Evolutionary conservation across 2,888 invertebrate genomes (phyloP), one percentile per base, ranked within the genome.

Genomic region (Hirtodrosophila alboralis): DNA sequence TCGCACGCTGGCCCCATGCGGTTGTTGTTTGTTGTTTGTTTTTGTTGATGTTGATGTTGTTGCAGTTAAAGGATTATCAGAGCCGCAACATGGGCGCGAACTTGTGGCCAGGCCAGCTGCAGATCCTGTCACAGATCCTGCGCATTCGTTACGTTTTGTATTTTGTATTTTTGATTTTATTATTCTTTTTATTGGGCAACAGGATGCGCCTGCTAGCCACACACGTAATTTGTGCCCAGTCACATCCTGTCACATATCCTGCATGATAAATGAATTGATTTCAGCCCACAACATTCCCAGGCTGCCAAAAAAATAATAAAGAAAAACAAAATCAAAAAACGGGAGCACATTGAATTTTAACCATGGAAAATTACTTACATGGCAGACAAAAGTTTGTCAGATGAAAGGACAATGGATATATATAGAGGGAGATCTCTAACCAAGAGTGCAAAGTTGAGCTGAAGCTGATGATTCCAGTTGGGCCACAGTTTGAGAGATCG

Each of bases 21-120:
- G 23, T 31, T 28, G 27, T 47, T 54, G 41, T 57, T 60, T 48
- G n/a, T 63, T 75, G 75, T 67, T 76, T 73, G 66, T 67, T 70
- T 69, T 28, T 40, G 61, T 56, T 75, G 61, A 44, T 41, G 18
- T 27, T 47, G 37, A 18, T 69, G 56, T 23, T 40, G 34, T 30
- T 45, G 48, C 74, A 52, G 68, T 65, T 49, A 84, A 80, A 84
- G 79, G 79, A 84, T 79, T 79, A 79, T 23, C 65, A 44, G 60
- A 61, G 34, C 64, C 70, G 67, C 68, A 68, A 79, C 84, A 84
- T 78, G 84, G 79, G 84, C 79, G 84, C 79, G 81, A 80, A 80
- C 78, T 71, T 75, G 73, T 61, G 79, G 69, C 62, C 36, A 48
- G 21, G 23, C 64, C 64, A 65, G 65, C 65, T 65, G 65, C 18